phyloP scores from a whole-genome alignment of 2,888 invertebrate species.

The Alsophila aescularia region DNA sequence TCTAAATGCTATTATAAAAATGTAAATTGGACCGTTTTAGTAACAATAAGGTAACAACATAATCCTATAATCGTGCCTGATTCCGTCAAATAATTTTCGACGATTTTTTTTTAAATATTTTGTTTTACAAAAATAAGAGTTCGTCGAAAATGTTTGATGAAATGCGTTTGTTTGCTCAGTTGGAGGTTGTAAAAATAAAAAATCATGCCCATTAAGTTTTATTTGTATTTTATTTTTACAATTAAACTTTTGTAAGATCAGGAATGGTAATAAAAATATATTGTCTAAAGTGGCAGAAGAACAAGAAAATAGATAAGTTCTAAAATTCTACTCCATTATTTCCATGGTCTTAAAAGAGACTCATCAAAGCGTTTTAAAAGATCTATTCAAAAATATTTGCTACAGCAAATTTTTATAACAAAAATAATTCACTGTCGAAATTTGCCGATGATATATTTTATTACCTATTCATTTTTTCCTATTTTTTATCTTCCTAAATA shows the following conservation, averaged over 20 bases:
- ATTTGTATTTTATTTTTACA: slow-evolving; percentile 33
- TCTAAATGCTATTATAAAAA: slow-evolving; percentile 21
- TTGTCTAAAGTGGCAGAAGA: not conserved
- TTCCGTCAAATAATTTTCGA: slow-evolving; percentile 52
- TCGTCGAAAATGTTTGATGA: slow-evolving; percentile 44
- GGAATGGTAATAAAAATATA: slow-evolving; percentile 8
- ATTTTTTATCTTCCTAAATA: slow-evolving; percentile 49
- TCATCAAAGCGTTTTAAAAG: too few species aligned
- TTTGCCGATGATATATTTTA: not conserved
- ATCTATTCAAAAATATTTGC: too few species aligned
- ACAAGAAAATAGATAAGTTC: not conserved
- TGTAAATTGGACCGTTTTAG: slow-evolving; percentile 25
- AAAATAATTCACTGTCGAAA: not conserved
- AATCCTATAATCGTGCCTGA: slow-evolving; percentile 73
- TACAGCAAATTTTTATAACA: too few species aligned
- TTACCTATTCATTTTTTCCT: slow-evolving; percentile 16
- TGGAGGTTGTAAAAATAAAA: slow-evolving; percentile 67
- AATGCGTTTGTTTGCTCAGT: slow-evolving; percentile 70
- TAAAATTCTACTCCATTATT: not conserved
- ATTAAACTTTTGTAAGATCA: slow-evolving; percentile 8
- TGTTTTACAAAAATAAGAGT: slow-evolving; percentile 9
- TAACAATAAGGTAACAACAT: slow-evolving; percentile 29
- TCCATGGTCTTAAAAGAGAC: too few species aligned
- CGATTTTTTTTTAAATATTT: slow-evolving; percentile 32
- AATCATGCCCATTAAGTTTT: slow-evolving; percentile 40